These are phyloP conservation scores for Odobenus rosmarus DNA, from an alignment of 2,113 vertebrate genomes.

Conservation along the genomic window DNA sequence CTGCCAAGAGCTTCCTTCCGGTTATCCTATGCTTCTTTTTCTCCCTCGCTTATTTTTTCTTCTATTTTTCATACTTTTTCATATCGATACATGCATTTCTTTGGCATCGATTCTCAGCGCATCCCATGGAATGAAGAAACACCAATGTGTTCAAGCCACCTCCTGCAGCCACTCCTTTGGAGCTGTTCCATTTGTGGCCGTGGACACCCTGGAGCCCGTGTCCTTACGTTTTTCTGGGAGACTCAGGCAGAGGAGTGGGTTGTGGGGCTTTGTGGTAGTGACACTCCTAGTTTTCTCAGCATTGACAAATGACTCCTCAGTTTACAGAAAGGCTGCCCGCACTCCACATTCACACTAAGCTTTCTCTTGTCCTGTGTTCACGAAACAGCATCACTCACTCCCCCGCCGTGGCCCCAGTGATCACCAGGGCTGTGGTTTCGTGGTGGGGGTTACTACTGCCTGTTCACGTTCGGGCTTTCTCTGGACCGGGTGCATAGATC, in stretches of 20 bases:
- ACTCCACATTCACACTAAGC: no score
- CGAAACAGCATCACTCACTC: background rate
- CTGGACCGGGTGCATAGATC: background rate
- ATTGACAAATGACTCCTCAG: background rate
- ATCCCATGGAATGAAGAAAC: background rate
- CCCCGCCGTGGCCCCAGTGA: background rate
- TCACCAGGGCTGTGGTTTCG: background rate
- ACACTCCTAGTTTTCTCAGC: background rate
- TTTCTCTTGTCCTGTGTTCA: background rate
- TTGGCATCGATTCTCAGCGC: background rate
- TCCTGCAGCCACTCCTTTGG: no score
- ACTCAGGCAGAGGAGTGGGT: background rate
- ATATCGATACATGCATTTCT: background rate
- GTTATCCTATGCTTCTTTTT: background rate
- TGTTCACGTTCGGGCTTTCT: rapidly evolving
- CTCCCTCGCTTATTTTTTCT: background rate
- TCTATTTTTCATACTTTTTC: background rate
- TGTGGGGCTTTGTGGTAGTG: rapidly evolving
- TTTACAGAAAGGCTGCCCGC: background rate
- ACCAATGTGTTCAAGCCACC: rapidly evolving
- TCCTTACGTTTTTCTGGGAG: background rate
- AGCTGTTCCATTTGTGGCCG: rapidly evolving
- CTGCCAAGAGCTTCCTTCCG: background rate
- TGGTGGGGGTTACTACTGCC: background rate
- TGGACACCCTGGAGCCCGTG: background rate